These are phyloP conservation scores for Drosophila obscura DNA, from an alignment of 1,140 invertebrate species.

Conservation along the genomic window DNA sequence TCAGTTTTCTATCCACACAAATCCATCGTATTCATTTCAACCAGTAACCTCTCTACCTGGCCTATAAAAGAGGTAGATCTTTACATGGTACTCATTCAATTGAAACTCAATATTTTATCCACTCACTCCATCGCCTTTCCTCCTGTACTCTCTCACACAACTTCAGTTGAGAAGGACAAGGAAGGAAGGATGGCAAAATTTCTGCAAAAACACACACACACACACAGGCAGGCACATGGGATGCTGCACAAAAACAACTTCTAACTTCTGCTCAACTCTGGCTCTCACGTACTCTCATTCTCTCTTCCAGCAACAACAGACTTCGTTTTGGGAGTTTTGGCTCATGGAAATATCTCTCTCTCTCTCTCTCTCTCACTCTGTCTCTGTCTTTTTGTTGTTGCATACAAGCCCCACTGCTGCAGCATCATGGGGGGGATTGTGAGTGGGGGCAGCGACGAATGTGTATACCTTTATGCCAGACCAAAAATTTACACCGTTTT, in stretches of 20 bases:
- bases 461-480: slow-evolving; percentile 55
- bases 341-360: slow-evolving; percentile 24
- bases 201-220: slow-evolving; percentile 40
- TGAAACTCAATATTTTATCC: background rate
- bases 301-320: slow-evolving; percentile 38
- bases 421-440: background rate
- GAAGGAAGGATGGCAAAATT: slow-evolving; percentile 28
- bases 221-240: slow-evolving; percentile 5
- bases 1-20: background rate
- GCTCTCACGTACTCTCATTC: slow-evolving; percentile 22
- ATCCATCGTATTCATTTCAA: no score
- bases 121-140: background rate
- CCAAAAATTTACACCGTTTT: slow-evolving; percentile 21
- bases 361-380: slow-evolving; percentile 8
- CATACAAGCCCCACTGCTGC: slow-evolving; percentile 10
- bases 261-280: slow-evolving; percentile 29
- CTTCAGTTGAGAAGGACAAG: slow-evolving; percentile 53
- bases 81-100: background rate
- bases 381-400: slow-evolving; percentile 47
- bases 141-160: background rate
- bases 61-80: background rate
- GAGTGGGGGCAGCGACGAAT: slow-evolving; percentile 19
- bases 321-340: slow-evolving; percentile 48
- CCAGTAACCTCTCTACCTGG: background rate
- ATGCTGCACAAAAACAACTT: slow-evolving; percentile 68